Base-by-base conservation (phyloP, 2,888 invertebrate genomes). In the Trissoscelio sp. region DNA sequence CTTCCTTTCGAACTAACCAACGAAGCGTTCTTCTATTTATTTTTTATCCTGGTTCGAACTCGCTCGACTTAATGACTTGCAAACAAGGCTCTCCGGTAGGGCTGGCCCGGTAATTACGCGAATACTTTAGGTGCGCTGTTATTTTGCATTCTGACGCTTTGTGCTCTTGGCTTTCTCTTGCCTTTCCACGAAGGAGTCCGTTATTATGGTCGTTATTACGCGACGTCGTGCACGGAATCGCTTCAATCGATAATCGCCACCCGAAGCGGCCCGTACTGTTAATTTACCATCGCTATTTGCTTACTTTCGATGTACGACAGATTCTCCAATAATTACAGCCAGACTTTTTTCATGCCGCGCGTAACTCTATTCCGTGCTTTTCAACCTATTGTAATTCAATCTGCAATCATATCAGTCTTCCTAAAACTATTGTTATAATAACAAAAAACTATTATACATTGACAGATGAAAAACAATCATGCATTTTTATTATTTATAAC, bases 41-140 rank as follows among this genome's bases (percentile, higher is more conserved):
- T 66, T 74, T 79, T 80, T 58, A 79, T 80, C 75, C 53, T 16
- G 67, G 69, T 67, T 78, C 79, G 80, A 74, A 80, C 70, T 80
- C 72, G 81, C 67, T 83, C 82, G 80, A 82, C 85, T 86, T 86
- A 86, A 87, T 84, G 84, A 86, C 84, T 86, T 83, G 85, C 86
- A 83, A 88, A 84, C 84, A 87, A 86, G 82, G 74, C 79, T 79
- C 75, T 57, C 74, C 55, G 66, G 60, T 83, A 73, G 81, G 64
- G 77, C 81, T 84, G 72, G 78, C 60, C 83, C 77, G 83, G 86
- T 86, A 87, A 87, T 86, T 86, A 85, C 82, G 72, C 67, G 81
- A 80, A 84, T 81, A 83, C 83, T 85, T 81, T 81, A 81, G 75
- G 75, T 72, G 72, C 75, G 67, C 81, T 81, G 70, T 77, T 77